phyloP scores from a whole-genome alignment of 2,113 vertebrate species.

The Prietella phreatophila region DNA sequence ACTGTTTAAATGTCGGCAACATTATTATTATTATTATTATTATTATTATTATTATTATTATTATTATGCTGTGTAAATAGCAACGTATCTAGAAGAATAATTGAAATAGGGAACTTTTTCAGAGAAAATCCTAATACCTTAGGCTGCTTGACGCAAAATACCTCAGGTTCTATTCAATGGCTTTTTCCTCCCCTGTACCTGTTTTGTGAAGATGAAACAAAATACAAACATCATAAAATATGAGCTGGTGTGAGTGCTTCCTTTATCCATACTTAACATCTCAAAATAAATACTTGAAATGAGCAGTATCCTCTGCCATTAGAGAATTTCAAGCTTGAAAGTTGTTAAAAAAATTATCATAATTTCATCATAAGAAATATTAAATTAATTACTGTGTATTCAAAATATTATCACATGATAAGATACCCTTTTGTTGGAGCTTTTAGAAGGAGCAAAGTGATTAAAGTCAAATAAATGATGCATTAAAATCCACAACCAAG shows the following conservation, averaged over 20 bases:
- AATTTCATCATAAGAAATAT: not conserved
- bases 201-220: constrained; percentile 82
- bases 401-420: not conserved
- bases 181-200: constrained; percentile 79
- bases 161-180: constrained; percentile 82
- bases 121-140: constrained; percentile 78
- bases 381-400: not conserved
- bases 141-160: constrained; percentile 84
- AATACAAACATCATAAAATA: constrained; percentile 79
- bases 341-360: not conserved
- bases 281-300: not conserved
- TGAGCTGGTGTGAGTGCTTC: constrained; percentile 47
- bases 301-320: not conserved
- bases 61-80: constrained; percentile 74
- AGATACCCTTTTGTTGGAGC: not conserved
- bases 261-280: not conserved
- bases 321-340: not conserved
- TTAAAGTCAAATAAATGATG: not conserved
- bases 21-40: constrained; percentile 70
- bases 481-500: not conserved
- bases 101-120: constrained; percentile 75
- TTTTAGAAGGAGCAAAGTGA: not conserved
- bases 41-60: constrained; percentile 71
- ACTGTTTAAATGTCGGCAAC: constrained; percentile 60
- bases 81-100: constrained; percentile 73